A percentile compares a stretch with the other conserved stretches of the same genome.
phyloP scores from a whole-genome alignment of 2,797 vertebrate species.

The Oryzias sinensis region DNA sequence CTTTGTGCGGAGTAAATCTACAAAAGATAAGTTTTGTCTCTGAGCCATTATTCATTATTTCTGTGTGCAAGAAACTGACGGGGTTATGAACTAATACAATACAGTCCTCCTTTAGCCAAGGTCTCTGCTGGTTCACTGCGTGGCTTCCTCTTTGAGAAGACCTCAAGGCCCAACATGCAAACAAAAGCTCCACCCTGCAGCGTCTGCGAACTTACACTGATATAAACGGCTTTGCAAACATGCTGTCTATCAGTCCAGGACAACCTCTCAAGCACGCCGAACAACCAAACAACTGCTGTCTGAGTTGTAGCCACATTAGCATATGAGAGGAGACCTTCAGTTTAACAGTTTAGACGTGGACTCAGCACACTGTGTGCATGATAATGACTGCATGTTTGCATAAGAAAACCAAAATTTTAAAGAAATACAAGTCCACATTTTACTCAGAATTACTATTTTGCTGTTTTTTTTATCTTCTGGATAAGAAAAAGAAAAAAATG shows the following conservation, averaged over 20 bases:
- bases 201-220: conserved; percentile 44
- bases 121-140: conserved; percentile 18
- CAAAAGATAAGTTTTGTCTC: too few relatives aligned
- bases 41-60: too few relatives aligned
- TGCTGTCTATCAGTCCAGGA: conserved; percentile 43
- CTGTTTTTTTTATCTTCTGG: too few relatives aligned
- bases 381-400: too few relatives aligned
- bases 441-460: too few relatives aligned
- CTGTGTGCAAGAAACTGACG: too few relatives aligned
- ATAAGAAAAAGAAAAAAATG: too few relatives aligned
- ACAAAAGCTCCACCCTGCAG: conserved; percentile 20
- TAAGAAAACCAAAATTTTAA: too few relatives aligned
- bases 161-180: conserved; percentile 29
- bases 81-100: too few relatives aligned
- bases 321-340: conserved; percentile 57
- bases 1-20: too few relatives aligned
- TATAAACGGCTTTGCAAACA: conserved; percentile 38
- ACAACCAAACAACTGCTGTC: conserved; percentile 64
- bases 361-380: conserved; percentile 5
- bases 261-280: conserved; percentile 37
- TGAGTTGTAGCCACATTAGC: conserved; percentile 64
- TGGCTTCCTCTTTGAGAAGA: conserved; percentile 22
- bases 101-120: conserved; percentile 11
- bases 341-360: conserved; percentile 21
- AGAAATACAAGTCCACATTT: too few relatives aligned